phyloP scores from a whole-genome alignment of 2,888 invertebrate genomes.

The Emesis furor region DNA sequence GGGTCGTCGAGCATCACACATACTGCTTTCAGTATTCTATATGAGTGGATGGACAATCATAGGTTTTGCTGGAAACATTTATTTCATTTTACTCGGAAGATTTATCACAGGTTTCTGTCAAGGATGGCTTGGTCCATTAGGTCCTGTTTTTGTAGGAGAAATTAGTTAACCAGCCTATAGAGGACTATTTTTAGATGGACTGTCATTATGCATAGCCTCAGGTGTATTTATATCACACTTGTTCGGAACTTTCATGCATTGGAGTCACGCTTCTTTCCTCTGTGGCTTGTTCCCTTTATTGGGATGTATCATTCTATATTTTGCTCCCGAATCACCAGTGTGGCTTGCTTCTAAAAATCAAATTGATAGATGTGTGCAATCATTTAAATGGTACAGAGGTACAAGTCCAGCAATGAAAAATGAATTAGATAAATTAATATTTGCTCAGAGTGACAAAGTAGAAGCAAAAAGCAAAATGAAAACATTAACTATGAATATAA shows the following conservation, averaged over 20 bases:
- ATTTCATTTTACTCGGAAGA: conserved; percentile 90
- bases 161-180: conserved; percentile 92
- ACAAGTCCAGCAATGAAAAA: conserved; percentile 85
- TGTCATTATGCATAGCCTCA: conserved; percentile 92
- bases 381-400: conserved; percentile 93
- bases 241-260: conserved; percentile 93
- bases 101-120: conserved; percentile 91
- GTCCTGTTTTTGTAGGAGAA: conserved; percentile 92
- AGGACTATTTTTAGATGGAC: conserved; percentile 92
- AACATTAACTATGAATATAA: conserved; percentile 84
- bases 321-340: conserved; percentile 94
- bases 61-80: conserved; percentile 88
- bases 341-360: conserved; percentile 93
- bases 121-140: conserved; percentile 92
- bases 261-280: conserved; percentile 92
- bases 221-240: conserved; percentile 94
- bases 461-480: conserved; percentile 82
- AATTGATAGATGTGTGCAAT: conserved; percentile 91
- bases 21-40: conserved; percentile 90
- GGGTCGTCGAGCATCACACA: conserved; percentile 91
- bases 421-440: conserved; percentile 90
- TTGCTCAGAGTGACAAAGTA: conserved; percentile 83
- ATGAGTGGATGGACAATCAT: conserved; percentile 92
- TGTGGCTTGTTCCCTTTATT: conserved; percentile 90
- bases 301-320: conserved; percentile 90